Base-by-base conservation (phyloP, 2,888 invertebrate species). In the Sarcophaga variegata region DNA sequence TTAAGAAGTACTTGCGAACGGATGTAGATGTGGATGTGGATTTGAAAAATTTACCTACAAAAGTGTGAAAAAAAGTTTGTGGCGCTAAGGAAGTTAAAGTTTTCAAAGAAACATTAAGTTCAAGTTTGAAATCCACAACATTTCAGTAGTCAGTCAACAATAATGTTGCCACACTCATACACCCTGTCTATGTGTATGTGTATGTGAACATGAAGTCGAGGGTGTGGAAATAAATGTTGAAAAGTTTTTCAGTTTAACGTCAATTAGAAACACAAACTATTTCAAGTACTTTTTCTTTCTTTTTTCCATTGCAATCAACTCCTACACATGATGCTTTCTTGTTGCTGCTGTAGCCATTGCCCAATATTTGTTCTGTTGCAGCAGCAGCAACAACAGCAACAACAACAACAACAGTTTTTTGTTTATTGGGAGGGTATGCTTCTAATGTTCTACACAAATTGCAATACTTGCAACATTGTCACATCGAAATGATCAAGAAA, bases 241-340 rank as follows among this genome's bases (percentile, higher is more conserved):
- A 76, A 82, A 82, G 63, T 76, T 83, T 10, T 83, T 67, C 47
- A 54, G 72, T 72, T 81, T 66, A 62, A 81, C 80, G 66, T 81
- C 84, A 84, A 84, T 84, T 84, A 81, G 76, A 84, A 84, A 76
- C 71, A 84, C 71, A 84, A 84, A 84, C 80, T 81, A 76, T 76
- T 81, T 66, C 66, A 76, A 84, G 70, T 76, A 67, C 62, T 76
- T 70, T 60, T 22, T 20, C 2, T 0, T 66, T n/a, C n/a, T n/a
- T 5, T 66, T 17, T 4, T 4, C 45, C 22, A 49, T 22, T 22
- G 20, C 62, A 22, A 70, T 70, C 69, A 49, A 49, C 49, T 20
- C 4, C 54, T 54, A 12, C 54, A 17, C 17, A 54, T 47, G 14
- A 22, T 22, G 25, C 6, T 25, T 11, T 70, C 14, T 14, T 47